Evolutionary conservation across 1,140 invertebrate genomes (phyloP).

Genomic region (Whitmania pigra): DNA sequence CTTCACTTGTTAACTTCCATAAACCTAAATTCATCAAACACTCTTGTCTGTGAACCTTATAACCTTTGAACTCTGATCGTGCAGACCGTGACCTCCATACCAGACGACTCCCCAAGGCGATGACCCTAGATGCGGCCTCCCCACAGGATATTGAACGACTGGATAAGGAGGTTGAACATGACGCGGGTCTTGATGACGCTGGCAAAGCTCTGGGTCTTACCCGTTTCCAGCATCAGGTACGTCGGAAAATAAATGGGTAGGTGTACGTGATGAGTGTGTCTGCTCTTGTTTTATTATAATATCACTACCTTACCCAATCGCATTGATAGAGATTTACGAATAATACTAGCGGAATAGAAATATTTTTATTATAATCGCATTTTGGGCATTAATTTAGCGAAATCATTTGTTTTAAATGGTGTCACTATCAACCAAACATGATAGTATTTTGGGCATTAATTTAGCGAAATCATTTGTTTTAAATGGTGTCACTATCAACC

Average conservation of each 20-base stretch:
- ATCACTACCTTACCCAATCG: no score
- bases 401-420: no score
- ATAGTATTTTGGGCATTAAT: no score
- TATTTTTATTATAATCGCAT: no score
- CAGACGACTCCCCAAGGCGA: conserved; percentile 71
- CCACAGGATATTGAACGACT: conserved; percentile 20
- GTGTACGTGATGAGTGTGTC: background rate
- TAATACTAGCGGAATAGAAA: no score
- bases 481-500: no score
- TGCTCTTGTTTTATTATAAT: background rate
- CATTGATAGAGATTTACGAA: no score
- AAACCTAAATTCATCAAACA: background rate
- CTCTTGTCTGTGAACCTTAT: no score
- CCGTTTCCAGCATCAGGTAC: conserved; percentile 97
- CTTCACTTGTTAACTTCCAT: no score
- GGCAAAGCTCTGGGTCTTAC: conserved; percentile 81
- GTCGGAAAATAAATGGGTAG: conserved; percentile 31
- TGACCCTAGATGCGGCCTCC: conserved; percentile 34
- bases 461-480: no score
- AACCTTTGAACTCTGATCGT: background rate
- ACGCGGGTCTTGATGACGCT: conserved; percentile 25
- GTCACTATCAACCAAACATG: no score
- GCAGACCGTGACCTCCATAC: conserved; percentile 73
- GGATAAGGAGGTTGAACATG: conserved; percentile 26
- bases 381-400: no score